Base-by-base conservation (phyloP, 2,888 invertebrate species). In the Leptogaster cylindrica region DNA sequence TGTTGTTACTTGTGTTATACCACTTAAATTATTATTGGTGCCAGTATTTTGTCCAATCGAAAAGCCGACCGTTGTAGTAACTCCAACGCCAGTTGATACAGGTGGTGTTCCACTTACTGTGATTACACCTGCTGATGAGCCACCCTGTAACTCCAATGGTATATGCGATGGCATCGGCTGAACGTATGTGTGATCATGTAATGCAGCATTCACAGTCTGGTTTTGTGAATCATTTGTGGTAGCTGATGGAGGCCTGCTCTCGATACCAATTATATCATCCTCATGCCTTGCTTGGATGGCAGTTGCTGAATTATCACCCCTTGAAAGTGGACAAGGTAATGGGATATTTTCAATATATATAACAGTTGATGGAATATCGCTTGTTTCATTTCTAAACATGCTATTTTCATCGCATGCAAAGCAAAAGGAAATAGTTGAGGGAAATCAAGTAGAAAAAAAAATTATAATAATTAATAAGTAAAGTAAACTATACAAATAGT, bases 151-250 rank as follows among this genome's bases (percentile, higher is more conserved):
- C 18, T 72, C 74, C 39, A 65, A 69, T 25, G 70, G 73, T 18
- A 75, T 71, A 20, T 73, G 71, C 41, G 74, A 70, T n/a, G 76
- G 75, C 74, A 75, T 75, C 1, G 76, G 71, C 67, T 75, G 74
- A 3, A 77, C 79, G 69, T 81, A 81, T 0, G 81, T 81, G 41
- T 81, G 81, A 76, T 81, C 81, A 69, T 79, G 78, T 68, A 78
- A 72, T 2, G 81, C 76, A 14, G 79, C 79, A 71, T 81, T 79
- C 25, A 81, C 52, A 39, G 76, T 76, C 68, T 78, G 78, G 64
- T 80, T 51, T 12, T 78, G 76, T 28, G 76, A 51, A 70, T 81
- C 81, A 41, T 76, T 76, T 2, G 80, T 79, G 41, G 71, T 75
- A 14, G 80, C 77, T 2, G 80, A 79, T 48, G 75, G 73, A 8